Conservation (phyloP, 2,113 vertebrate genomes). For the Periophthalmus modestus region DNA sequence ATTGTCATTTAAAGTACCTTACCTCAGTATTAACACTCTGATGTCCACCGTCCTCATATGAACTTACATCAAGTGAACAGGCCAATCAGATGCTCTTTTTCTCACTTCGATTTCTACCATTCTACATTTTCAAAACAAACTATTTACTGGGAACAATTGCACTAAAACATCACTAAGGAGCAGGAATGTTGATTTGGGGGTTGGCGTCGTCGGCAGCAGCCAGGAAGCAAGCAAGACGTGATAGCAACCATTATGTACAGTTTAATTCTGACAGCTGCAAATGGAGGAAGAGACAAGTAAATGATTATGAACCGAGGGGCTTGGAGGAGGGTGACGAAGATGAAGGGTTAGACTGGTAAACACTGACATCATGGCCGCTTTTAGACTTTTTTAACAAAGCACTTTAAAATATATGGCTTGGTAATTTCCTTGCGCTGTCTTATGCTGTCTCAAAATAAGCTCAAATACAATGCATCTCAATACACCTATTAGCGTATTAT, state of each 20-base stretch:
- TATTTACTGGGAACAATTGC: slow-evolving; percentile 64
- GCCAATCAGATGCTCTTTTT: slow-evolving; percentile 64
- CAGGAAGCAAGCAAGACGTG: slow-evolving; percentile 61
- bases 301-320: slow-evolving; percentile 61
- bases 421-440: slow-evolving; percentile 14
- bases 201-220: slow-evolving; percentile 50
- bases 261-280: slow-evolving; percentile 74
- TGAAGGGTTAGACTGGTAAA: slow-evolving; percentile 44
- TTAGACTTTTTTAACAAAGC: slow-evolving; percentile 52
- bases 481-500: slow-evolving; percentile 10
- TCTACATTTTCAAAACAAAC: slow-evolving; percentile 72
- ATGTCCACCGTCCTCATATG: slow-evolving; percentile 52
- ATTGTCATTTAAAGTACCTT: not conserved
- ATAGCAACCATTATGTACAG: slow-evolving; percentile 68
- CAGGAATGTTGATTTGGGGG: slow-evolving; percentile 67
- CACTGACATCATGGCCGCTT: slow-evolving; percentile 58
- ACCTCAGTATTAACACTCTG: not conserved
- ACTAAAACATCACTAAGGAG: slow-evolving; percentile 55
- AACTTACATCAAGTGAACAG: slow-evolving; percentile 61
- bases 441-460: slow-evolving; percentile 6
- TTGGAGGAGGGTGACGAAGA: slow-evolving; percentile 6
- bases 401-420: slow-evolving; percentile 35
- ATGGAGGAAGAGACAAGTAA: slow-evolving; percentile 66
- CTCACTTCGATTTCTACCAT: slow-evolving; percentile 50
- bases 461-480: not conserved